A percentile compares a stretch with the other conserved stretches of the same genome.
Evolutionary conservation across 2,113 vertebrate genomes (phyloP).

Genomic region (Trematocara variabile): DNA sequence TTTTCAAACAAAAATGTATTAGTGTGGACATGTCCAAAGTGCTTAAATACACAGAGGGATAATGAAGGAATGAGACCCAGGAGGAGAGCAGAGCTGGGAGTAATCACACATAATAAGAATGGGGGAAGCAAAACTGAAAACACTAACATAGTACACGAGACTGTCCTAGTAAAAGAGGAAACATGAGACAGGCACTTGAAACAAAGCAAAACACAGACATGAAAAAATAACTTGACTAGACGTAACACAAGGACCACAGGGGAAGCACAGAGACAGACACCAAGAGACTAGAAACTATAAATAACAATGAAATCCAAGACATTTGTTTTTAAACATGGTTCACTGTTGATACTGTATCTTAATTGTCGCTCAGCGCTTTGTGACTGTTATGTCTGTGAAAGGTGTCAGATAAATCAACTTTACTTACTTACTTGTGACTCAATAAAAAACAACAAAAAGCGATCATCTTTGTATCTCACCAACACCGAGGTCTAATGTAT

Average conservation of each 20-base stretch:
- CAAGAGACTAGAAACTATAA: neutral
- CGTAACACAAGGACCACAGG: neutral
- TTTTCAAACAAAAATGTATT: neutral
- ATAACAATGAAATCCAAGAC: neutral
- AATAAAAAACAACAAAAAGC: neutral
- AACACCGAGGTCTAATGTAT: neutral
- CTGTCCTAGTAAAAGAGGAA: neutral
- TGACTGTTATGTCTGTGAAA: neutral
- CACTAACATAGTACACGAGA: neutral
- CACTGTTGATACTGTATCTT: neutral
- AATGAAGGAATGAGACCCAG: neutral
- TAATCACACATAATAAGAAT: neutral
- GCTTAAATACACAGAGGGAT: neutral
- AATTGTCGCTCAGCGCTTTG: neutral
- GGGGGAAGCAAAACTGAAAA: neutral
- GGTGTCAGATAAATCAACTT: neutral
- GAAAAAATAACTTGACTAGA: neutral
- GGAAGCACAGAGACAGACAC: neutral
- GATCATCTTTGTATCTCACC: rapidly evolving
- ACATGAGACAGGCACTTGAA: neutral
- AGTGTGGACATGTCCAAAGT: neutral
- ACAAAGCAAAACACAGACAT: neutral
- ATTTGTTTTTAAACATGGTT: neutral
- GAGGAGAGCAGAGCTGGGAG: neutral
- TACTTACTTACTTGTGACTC: neutral